Base-by-base conservation (phyloP, 23 tunicate genomes). In the Phallusia fumigata region DNA sequence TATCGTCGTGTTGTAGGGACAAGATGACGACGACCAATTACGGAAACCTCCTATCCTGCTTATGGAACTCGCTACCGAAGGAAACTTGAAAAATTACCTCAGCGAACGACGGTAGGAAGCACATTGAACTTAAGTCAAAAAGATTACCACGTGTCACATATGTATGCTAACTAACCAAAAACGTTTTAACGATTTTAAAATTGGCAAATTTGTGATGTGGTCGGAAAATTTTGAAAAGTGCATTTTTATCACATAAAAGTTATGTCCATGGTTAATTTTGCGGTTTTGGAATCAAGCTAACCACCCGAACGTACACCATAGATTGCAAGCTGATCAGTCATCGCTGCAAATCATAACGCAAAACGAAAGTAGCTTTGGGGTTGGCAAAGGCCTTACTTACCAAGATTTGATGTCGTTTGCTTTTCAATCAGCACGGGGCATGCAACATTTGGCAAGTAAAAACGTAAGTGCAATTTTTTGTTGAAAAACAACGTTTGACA, bases 381-480 rank as follows among this genome's bases (percentile, higher is more conserved):
- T 84, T 36, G 89, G 84, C 31, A 86, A 72, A 33, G 49, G 64
- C 30, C 33, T 86, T 26, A 31, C 79, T 45, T 64, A 74, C 35
- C 52, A 81, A 64, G 85, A 83, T 72, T 65, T 92, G 16, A 65
- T 79, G 30, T 92, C 97, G 19, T 83, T 92, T 53, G 75, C 81
- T 32, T 74, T 80, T 65, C 97, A 92, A 49, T 77, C 69, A 19
- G 88, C 97, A 0, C 47, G 72, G 32, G 97, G 97, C 31, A 92
- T 92, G 97, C 79, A 87, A 30, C 97, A 92, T 80, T 79, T 92
- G 18, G 64, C 84, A 11, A 73, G 36, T 30, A 88, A 88, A 93
- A 93, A 93, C 34, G 98, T 93, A 72, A 0, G 79, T 47, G 47
- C 5, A 40, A 40, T 3, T 10, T 3, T 10, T 3, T 40, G 47